Conservation (phyloP, 2,888 invertebrate species). For the Chrysomela aeneicollis region DNA sequence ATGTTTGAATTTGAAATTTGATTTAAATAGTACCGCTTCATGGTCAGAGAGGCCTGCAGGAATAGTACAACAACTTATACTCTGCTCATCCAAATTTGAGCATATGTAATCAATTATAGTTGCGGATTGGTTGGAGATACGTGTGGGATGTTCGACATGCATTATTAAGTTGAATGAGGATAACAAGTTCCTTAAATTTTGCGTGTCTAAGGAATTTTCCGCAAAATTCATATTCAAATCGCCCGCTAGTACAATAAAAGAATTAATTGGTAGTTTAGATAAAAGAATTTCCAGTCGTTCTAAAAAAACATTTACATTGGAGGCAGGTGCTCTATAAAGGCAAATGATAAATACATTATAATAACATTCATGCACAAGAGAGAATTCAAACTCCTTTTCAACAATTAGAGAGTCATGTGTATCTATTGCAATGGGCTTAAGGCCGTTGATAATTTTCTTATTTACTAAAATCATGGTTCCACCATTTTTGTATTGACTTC, state of each 20-base stretch:
- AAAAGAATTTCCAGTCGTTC: not conserved
- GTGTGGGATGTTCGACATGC: conserved; percentile 5
- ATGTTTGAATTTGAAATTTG: not conserved
- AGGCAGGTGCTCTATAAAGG: not conserved
- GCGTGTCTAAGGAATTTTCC: not conserved
- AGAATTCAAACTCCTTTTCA: conserved; percentile 1
- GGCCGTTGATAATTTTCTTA: not conserved
- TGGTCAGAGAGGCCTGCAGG: conserved; percentile 8
- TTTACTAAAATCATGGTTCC: conserved; percentile 11
- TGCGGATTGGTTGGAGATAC: conserved; percentile 2
- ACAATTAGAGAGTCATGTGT: not conserved
- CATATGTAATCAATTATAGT: conserved; percentile 6
- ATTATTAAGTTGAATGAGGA: not conserved
- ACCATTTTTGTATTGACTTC: conserved; percentile 9
- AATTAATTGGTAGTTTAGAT: not conserved
- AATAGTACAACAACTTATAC: conserved; percentile 12
- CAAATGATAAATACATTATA: conserved; percentile 23
- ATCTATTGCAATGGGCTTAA: not conserved
- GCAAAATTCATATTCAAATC: not conserved
- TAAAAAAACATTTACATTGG: conserved; percentile 3
- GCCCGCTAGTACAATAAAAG: not conserved
- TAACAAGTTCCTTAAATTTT: not conserved
- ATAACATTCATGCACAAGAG: not conserved
- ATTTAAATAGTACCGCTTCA: not conserved
- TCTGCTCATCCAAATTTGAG: conserved; percentile 8